phyloP scores from a whole-genome alignment of 2,888 invertebrate species.

The Stenodera caucasica region DNA sequence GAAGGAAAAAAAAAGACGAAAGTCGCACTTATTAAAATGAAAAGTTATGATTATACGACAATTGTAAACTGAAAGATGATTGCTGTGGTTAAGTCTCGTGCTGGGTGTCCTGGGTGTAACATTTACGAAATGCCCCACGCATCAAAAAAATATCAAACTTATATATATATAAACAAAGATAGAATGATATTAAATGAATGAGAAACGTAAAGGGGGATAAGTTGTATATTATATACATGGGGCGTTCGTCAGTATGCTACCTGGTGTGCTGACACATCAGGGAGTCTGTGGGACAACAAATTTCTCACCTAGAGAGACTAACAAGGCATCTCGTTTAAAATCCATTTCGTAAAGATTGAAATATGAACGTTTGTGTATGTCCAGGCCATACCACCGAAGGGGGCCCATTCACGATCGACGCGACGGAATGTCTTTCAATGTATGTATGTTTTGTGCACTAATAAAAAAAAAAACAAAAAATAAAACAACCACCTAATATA shows the following conservation, averaged over 20 bases:
- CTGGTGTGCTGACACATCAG: conserved; percentile 48
- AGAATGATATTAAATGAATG: conserved; percentile 7
- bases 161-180: too few relatives aligned
- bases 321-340: conserved; percentile 55
- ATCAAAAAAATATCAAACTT: not conserved
- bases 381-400: conserved; percentile 48
- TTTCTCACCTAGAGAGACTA: conserved; percentile 57
- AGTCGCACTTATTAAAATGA: conserved; percentile 53
- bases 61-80: conserved; percentile 50
- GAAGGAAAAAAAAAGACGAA: conserved; percentile 39
- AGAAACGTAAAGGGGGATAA: conserved; percentile 9
- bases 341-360: conserved; percentile 54
- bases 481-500: conserved; percentile 22
- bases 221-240: conserved; percentile 1
- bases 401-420: conserved; percentile 49
- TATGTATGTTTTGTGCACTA: conserved; percentile 16
- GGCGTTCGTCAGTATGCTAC: conserved; percentile 44
- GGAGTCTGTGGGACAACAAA: conserved; percentile 55
- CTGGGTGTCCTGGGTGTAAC: conserved; percentile 46
- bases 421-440: conserved; percentile 24
- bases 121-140: conserved; percentile 35
- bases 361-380: conserved; percentile 50
- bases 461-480: conserved; percentile 31
- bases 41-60: conserved; percentile 55
- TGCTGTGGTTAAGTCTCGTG: conserved; percentile 50